Evolutionary conservation across 2,888 invertebrate species (phyloP), one percentile per base, ranked within the genome.

Genomic region (Troides aeacus): DNA sequence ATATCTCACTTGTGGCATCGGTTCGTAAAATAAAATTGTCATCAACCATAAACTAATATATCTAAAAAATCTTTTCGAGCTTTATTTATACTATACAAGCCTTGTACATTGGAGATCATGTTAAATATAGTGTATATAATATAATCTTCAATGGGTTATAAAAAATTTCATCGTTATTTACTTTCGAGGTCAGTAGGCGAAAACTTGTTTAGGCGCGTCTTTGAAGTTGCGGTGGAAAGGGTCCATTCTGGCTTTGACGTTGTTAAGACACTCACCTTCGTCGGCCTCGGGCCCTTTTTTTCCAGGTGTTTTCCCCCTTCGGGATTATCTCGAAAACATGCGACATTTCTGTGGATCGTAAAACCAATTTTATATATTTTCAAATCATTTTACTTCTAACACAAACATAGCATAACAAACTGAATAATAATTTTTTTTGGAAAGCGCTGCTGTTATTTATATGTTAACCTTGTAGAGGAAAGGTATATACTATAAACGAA

Each of bases 181-280:
- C 53, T 42, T 64, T 58, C 17, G 58, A 39, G 57, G 42, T 64
- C 42, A 42, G 64, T 64, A 42, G 64, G 58, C 64, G 64, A 58
- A 58, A 64, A 64, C 18, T 64, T 58, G 64, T 64, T 42, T 42
- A 58, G 58, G 64, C 7, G 42, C 21, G 64, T 64, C 64, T 64
- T 58, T 64, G 64, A 58, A 58, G 56, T 64, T 64, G 57, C 64
- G 64, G 64, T 18, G 18, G 58, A 64, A 64, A 64, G 64, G 57
- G 64, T 42, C 1, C 64, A 64, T 64, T 58, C 42, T 24, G 18
- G 23, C 64, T 57, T 57, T 64, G 64, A 64, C 23, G 36, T 56
- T 36, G 64, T 64, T 64, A 58, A 64, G 57, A 57, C 57, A 57
- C 21, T 57, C 57, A 57, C 57, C 57, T 57, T 21, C 18, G 57